Base-by-base conservation (phyloP, 2,888 invertebrate species). In the Xanthostigma xanthostigma region DNA sequence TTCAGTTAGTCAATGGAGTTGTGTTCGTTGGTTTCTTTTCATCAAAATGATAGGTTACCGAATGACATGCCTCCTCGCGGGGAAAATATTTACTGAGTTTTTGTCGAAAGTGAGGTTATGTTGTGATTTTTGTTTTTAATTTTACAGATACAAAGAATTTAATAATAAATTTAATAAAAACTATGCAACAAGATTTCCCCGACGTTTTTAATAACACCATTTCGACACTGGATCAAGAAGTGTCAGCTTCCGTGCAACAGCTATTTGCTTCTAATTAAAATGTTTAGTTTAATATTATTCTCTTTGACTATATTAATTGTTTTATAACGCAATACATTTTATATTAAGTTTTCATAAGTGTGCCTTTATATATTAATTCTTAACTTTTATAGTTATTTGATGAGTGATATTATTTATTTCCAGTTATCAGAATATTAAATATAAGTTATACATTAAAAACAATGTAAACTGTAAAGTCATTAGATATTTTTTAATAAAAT, bases 161-260 rank as follows among this genome's bases (percentile, higher is more conserved):
- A 42, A 64, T 76, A 3, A 55, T 68, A n/a, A 70, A 72, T 41
- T 71, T 80, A 48, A 58, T 80, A 42, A 73, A 71, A 59, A 70
- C 70, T 35, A 66, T 74, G 11, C 72, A 74, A 50, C 65, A 67
- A 50, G 74, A 76, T 57, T 79, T 79, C 58, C 64, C 72, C 1
- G 71, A 73, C 36, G 72, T 76, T 54, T 78, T 75, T 59, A 69
- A 66, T 46, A 61, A 60, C 10, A 65, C 73, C 9, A 68, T 70
- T 41, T 59, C 64, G 40, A 61, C 67, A 41, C 55, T 71, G 38
- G 63, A 69, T 36, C 62, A 63, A 37, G 68, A 68, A 50, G 62
- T 65, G 14, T 60, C 64, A 34, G 59, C 63, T 33, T 59, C 57
- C 44, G 51, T 66, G 45, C 60, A 64, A 48, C 57, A 58, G 35